phyloP scores from a whole-genome alignment of 1,140 invertebrate species.

The Zaprionus africanus region DNA sequence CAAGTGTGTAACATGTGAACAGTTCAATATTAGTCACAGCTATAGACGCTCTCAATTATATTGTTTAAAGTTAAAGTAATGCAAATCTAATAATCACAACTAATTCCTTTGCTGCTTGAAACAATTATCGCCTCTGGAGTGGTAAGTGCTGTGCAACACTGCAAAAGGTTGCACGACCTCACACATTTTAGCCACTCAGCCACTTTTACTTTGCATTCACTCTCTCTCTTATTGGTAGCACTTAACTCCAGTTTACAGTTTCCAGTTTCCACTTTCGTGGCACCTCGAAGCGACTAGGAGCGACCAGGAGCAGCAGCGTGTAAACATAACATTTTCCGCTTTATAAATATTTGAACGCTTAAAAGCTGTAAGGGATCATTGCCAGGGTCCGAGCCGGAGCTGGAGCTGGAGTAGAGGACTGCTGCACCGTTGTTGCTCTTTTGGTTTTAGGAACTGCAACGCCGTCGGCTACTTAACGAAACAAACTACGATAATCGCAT shows the following conservation, averaged over 20 bases:
- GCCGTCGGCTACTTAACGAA: conserved; percentile 28
- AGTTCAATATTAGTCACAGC: not conserved
- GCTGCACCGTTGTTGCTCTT: conserved; percentile 26
- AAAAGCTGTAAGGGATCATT: conserved; percentile 59
- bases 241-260: conserved; percentile 47
- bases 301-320: conserved; percentile 44
- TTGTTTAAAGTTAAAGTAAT: not conserved
- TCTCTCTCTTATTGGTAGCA: conserved; percentile 61
- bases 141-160: not conserved
- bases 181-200: conserved; percentile 26
- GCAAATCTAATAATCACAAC: not conserved
- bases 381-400: conserved; percentile 21
- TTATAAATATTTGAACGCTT: conserved; percentile 78
- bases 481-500: conserved; percentile 53
- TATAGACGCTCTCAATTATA: not conserved
- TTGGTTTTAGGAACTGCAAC: conserved; percentile 17
- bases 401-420: conserved; percentile 17
- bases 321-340: conserved; percentile 70
- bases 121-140: not conserved
- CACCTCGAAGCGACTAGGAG: conserved; percentile 29
- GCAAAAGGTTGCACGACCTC: not conserved
- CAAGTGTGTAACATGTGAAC: not conserved
- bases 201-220: conserved; percentile 54
- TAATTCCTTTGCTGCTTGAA: not conserved
- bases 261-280: conserved; percentile 14